Evolutionary conservation across 2,113 vertebrate species (phyloP).

Genomic region (Pica pica): DNA sequence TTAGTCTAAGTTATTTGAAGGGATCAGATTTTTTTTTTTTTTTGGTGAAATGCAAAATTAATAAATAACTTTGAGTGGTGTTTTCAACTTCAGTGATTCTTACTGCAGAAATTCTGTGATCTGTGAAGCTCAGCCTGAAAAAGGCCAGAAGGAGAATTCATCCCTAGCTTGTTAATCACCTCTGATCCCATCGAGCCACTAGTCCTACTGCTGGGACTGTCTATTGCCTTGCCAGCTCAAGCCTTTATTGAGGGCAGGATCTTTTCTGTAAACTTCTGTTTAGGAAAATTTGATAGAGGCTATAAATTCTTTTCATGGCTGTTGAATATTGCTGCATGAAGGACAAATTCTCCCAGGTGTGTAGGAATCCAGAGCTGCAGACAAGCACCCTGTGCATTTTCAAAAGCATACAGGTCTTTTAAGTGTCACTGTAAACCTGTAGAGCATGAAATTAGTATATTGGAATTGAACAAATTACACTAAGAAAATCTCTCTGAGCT

Average conservation of each 20-base stretch:
- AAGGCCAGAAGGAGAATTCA: not conserved
- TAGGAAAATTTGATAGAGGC: not conserved
- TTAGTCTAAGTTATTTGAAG: not conserved
- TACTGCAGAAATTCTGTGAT: not conserved
- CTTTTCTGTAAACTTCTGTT: not conserved
- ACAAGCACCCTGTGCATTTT: not conserved
- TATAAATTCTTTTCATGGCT: not conserved
- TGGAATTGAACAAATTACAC: not conserved
- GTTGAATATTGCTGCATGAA: not conserved
- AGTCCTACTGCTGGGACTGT: not conserved
- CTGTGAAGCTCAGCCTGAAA: not conserved
- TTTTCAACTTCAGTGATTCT: not conserved
- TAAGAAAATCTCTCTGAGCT: not conserved
- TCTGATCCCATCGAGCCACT: not conserved
- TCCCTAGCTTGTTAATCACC: not conserved
- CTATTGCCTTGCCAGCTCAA: not conserved
- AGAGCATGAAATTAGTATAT: not conserved
- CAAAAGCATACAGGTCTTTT: not conserved
- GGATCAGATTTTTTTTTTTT: not conserved
- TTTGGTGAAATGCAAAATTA: not conserved
- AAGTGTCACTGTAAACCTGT: not conserved
- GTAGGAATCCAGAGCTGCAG: not conserved
- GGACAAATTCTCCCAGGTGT: not conserved
- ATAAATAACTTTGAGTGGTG: not conserved
- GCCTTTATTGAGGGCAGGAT: not conserved